Conservation (phyloP, 2,797 vertebrate species). For the Macropus fuliginosus region DNA sequence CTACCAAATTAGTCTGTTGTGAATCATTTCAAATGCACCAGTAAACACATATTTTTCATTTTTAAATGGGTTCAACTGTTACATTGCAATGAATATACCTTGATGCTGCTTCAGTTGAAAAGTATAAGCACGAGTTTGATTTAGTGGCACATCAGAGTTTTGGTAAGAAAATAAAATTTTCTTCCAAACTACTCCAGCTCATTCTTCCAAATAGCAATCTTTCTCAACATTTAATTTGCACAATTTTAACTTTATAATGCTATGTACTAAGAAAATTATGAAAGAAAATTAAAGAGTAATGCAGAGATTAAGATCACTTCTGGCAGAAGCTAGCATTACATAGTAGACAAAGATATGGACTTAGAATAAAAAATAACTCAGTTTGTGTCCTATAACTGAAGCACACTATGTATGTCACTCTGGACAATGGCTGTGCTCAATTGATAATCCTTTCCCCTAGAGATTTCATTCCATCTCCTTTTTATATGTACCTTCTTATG, state of each 20-base stretch:
- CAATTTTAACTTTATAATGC: not conserved
- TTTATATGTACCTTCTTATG: not conserved
- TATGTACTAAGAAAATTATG: not conserved
- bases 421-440: not conserved
- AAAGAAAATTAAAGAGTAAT: not conserved
- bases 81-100: not conserved
- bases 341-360: not conserved
- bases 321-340: not conserved
- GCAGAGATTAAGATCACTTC: not conserved
- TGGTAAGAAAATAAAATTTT: not conserved
- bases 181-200: not conserved
- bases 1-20: constrained; percentile 34
- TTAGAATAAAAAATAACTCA: not conserved
- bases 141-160: constrained; percentile 1
- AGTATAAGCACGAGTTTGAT: not conserved
- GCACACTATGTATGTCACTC: not conserved
- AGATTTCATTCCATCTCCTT: not conserved
- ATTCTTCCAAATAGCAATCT: not conserved
- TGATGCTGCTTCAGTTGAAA: not conserved
- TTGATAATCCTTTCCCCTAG: not conserved
- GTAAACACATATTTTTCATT: constrained; percentile 31
- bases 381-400: not conserved
- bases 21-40: constrained; percentile 31
- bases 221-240: not conserved
- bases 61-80: constrained; percentile 20